phyloP scores from a whole-genome alignment of 1,140 invertebrate species.

The Gryllus bimaculatus region DNA sequence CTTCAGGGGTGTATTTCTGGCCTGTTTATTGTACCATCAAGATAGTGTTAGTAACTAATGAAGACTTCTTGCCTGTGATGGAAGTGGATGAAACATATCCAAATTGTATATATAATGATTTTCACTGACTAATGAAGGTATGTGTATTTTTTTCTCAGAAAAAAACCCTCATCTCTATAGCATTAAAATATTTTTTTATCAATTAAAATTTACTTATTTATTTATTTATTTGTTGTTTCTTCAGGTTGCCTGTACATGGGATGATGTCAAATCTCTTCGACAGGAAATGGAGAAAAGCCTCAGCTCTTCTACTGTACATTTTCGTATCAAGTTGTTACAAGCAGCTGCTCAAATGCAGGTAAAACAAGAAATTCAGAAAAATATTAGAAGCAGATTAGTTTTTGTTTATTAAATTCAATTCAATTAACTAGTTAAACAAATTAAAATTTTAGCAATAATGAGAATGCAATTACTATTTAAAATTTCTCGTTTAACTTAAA shows the following conservation, averaged over 20 bases:
- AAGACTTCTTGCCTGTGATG: constrained; percentile 91
- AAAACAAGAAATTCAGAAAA: constrained; percentile 7
- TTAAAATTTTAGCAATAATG: too few species aligned
- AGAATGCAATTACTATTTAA: too few species aligned
- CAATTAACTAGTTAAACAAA: too few species aligned
- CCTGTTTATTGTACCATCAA: constrained; percentile 86
- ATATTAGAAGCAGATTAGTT: too few species aligned
- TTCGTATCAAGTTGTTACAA: constrained; percentile 82
- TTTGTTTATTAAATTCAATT: too few species aligned
- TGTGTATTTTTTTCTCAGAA: constrained; percentile 17
- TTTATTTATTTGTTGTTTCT: constrained; percentile 10
- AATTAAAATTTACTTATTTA: neutral
- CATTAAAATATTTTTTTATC: too few species aligned
- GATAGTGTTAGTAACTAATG: constrained; percentile 92
- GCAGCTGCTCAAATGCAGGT: constrained; percentile 91
- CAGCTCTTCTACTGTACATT: constrained; percentile 77
- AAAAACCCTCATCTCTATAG: too few species aligned
- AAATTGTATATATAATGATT: constrained; percentile 80
- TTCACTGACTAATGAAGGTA: constrained; percentile 94
- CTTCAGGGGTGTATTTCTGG: constrained; percentile 80
- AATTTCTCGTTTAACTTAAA: too few species aligned
- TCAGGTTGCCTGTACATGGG: constrained; percentile 85
- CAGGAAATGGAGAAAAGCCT: constrained; percentile 90
- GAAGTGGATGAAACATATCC: constrained; percentile 94
- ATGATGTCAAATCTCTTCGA: constrained; percentile 81